phyloP scores from a whole-genome alignment of 2,113 vertebrate species.

The Calidris pugnax region DNA sequence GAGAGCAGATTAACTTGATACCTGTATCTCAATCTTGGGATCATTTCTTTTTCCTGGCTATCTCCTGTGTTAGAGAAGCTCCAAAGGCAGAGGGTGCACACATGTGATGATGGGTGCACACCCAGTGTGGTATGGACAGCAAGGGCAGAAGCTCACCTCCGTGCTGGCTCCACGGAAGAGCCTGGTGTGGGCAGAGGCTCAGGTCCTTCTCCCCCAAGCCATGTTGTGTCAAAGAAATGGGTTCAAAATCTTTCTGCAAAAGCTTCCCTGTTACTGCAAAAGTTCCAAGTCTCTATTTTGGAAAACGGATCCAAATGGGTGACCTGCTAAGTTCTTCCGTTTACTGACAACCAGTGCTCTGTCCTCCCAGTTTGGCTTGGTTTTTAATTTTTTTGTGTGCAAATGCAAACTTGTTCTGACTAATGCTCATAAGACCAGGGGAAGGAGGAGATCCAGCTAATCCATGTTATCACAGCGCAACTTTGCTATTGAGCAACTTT shows the following conservation, averaged over 20 bases:
- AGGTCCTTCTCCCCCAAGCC: not conserved
- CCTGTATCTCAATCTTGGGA: not conserved
- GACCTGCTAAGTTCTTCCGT: not conserved
- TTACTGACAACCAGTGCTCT: not conserved
- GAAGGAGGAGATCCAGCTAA: not conserved
- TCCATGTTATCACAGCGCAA: fast-evolving
- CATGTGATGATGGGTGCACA: no score
- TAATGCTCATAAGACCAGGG: not conserved
- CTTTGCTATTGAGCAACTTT: not conserved
- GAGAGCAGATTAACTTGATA: fast-evolving
- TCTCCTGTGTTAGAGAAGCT: not conserved
- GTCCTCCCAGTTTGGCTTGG: not conserved
- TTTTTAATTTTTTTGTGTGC: not conserved
- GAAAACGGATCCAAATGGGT: not conserved
- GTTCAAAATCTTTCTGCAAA: not conserved
- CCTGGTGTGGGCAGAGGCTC: not conserved
- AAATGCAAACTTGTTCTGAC: not conserved
- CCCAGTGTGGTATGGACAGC: fast-evolving
- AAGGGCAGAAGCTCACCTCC: not conserved
- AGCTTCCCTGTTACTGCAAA: not conserved
- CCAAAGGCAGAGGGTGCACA: not conserved
- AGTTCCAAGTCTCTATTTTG: not conserved
- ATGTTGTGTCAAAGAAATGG: not conserved
- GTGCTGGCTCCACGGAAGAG: not conserved
- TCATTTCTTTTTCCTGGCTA: not conserved